phyloP scores from a whole-genome alignment of 2,888 invertebrate species.

The Tetragnatha montana region DNA sequence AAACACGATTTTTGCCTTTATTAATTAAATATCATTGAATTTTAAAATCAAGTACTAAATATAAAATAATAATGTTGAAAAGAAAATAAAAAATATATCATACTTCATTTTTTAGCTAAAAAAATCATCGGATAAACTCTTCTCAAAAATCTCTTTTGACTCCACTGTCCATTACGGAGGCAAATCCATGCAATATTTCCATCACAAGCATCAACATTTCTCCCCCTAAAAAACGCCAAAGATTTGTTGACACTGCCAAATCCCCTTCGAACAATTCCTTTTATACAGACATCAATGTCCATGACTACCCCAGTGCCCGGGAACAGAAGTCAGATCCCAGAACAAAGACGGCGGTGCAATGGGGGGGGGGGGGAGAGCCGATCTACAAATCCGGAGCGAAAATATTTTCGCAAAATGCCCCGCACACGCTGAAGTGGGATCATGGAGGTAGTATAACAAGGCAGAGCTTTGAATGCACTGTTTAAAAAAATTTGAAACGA shows the following conservation, averaged over 20 bases:
- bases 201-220: background rate
- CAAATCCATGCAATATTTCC: background rate
- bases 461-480: no score
- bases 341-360: conserved; percentile 27
- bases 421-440: conserved; percentile 20
- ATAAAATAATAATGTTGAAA: no score
- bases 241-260: no score
- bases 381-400: conserved; percentile 19
- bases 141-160: background rate
- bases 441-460: background rate
- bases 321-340: conserved; percentile 26
- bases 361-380: background rate
- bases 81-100: no score
- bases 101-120: no score
- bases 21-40: no score
- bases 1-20: no score
- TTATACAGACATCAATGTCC: conserved; percentile 5
- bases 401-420: conserved; percentile 49
- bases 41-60: no score
- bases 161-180: background rate
- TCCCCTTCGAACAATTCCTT: background rate
- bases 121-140: no score
- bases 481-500: no score
- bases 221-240: background rate
- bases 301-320: background rate